Percentiles rank a stretch among this genome's conserved stretches.
phyloP scores from a whole-genome alignment of 2,888 invertebrate species.

The Rhingia rostrata region DNA sequence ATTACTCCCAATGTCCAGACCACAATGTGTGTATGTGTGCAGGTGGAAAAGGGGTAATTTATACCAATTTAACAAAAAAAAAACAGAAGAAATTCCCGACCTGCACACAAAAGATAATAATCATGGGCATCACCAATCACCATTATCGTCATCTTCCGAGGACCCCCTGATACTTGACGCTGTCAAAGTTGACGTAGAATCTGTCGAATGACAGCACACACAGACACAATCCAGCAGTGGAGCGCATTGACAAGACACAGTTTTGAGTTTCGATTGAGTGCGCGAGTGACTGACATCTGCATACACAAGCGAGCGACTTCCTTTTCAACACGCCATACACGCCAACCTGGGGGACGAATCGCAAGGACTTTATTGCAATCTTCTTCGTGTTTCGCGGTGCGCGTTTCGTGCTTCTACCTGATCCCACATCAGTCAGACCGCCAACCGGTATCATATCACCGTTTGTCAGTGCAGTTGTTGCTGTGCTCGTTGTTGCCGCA shows the following conservation, averaged over 20 bases:
- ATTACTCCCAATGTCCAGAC: constrained; percentile 15
- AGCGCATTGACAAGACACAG: constrained; percentile 64
- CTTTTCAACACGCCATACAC: constrained; percentile 62
- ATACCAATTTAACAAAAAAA: constrained; percentile 59
- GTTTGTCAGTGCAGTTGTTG: constrained; percentile 43
- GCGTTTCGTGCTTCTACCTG: constrained; percentile 47
- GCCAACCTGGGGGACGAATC: constrained; percentile 33
- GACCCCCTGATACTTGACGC: constrained; percentile 34
- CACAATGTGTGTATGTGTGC: constrained; percentile 7
- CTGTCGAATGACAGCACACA: constrained; percentile 62
- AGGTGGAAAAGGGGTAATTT: constrained; percentile 72
- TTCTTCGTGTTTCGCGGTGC: constrained; percentile 37
- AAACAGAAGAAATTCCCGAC: neutral
- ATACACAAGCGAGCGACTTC: constrained; percentile 51
- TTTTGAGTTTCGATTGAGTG: constrained; percentile 70
- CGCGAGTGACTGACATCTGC: constrained; percentile 72
- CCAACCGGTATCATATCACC: constrained; percentile 73
- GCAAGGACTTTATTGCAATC: constrained; percentile 60
- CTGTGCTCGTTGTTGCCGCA: constrained; percentile 60
- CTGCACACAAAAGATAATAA: constrained; percentile 60
- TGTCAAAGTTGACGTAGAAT: constrained; percentile 66
- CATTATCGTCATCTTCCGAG: constrained; percentile 56
- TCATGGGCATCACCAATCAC: constrained; percentile 63
- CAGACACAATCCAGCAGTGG: constrained; percentile 26
- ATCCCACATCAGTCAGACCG: constrained; percentile 70